A percentile compares a stretch with the other conserved stretches of the same genome.
Conservation (phyloP, 2,888 invertebrate genomes). For the Aradus depressus region DNA sequence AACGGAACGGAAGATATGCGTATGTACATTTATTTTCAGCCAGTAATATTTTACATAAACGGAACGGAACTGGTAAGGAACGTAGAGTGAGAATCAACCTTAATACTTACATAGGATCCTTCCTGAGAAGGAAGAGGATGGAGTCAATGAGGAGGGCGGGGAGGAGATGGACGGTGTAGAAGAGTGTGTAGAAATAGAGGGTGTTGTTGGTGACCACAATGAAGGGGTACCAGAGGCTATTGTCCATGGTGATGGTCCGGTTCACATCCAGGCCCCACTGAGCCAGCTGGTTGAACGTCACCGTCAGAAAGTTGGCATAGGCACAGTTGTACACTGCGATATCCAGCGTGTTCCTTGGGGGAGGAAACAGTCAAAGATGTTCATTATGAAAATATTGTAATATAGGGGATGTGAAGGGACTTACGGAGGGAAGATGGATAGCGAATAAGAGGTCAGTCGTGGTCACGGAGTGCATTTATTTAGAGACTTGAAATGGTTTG, state of each 20-base stretch:
- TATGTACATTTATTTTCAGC: no score
- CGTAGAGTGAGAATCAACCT: no score
- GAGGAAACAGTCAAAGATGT: not conserved
- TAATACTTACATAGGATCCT: slow-evolving; percentile 21
- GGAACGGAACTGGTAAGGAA: no score
- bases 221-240: slow-evolving; percentile 23
- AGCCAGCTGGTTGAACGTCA: slow-evolving; percentile 9
- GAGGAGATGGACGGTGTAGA: slow-evolving; percentile 20
- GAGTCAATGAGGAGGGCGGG: slow-evolving; percentile 18
- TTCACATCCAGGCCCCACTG: slow-evolving; percentile 9
- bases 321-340: slow-evolving; percentile 13
- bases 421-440: not conserved
- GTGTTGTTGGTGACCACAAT: slow-evolving; percentile 16
- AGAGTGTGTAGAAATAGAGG: slow-evolving; percentile 13
- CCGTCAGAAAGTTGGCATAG: slow-evolving; percentile 1
- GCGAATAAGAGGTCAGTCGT: not conserved
- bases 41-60: no score
- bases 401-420: not conserved
- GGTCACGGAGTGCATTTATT: no score
- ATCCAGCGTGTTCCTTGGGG: slow-evolving; percentile 5
- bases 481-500: no score
- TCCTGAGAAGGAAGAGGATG: slow-evolving; percentile 12
- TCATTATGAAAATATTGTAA: not conserved
- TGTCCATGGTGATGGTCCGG: slow-evolving; percentile 9
- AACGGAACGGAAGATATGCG: no score